Base-by-base conservation (phyloP, 2,797 vertebrate species). In the Sebastes taczanowskii region DNA sequence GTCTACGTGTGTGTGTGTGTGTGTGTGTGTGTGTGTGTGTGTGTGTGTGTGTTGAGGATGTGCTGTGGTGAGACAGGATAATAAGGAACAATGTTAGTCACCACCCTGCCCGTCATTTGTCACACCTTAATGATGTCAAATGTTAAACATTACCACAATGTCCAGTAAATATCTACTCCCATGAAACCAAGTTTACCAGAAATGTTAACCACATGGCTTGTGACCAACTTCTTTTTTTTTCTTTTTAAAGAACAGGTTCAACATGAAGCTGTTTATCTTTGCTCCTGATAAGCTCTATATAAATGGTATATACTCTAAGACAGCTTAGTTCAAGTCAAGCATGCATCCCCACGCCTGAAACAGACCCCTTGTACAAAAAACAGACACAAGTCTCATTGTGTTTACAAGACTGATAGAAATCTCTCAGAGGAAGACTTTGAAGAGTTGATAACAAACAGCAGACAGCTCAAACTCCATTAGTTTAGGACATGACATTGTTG, bases 41-140 rank as follows among this genome's bases (percentile, higher is more conserved):
- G 22, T 27, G 25, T 25, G 25, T 27, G 25, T 25, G 25, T 27
- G 8, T 52, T 63, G 55, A 78, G 86, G 75, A 80, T 82, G 77
- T 42, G 52, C 38, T 71, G 77, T 46, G 82, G 74, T 81, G 65
- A 74, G 23, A 77, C 83, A 82, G 83, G 78, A 88, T 77, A 29
- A 62, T 18, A 27, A 29, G 3, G 27, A 74, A 83, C 68, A 74
- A 30, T 71, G 8, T 67, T 30, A 68, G 67, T 87, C 78, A 78
- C 63, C 67, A 55, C 59, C 72, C 68, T 67, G 65, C 13, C 55
- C 5, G 0, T 11, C 66, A 81, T 46, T 86, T 84, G 27, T 87
- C 85, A 85, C 81, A 75, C 42, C 49, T 82, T 52, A 5, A 30
- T 78, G 73, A 83, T 81, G 74, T 73, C 49, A 81, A 35, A 78